Evolutionary conservation across 2,888 invertebrate genomes (phyloP).

Genomic region (Megaustenia siamemsis): DNA sequence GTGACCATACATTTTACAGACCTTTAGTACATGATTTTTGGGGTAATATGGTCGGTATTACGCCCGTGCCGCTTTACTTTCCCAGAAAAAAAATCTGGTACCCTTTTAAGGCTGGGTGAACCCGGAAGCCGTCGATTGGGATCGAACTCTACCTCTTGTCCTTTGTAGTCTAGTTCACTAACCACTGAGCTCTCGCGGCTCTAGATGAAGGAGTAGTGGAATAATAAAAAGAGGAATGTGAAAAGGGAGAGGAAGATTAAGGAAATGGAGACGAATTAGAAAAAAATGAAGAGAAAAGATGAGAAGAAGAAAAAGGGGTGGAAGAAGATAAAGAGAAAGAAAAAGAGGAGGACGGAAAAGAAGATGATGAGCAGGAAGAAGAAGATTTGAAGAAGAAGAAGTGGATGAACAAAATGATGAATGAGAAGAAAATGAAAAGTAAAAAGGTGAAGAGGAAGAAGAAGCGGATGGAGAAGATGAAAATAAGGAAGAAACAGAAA

Average conservation of each 20-base stretch:
- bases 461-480: neutral
- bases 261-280: neutral
- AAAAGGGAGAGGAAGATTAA: too few relatives aligned
- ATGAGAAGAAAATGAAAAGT: neutral
- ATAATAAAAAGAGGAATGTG: neutral
- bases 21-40: too few relatives aligned
- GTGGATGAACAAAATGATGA: neutral
- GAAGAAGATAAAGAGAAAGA: slow-evolving; percentile 2
- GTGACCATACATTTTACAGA: too few relatives aligned
- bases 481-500: slow-evolving; percentile 31
- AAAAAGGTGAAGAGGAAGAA: neutral
- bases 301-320: neutral
- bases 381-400: slow-evolving; percentile 30
- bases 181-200: too few relatives aligned
- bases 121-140: too few relatives aligned
- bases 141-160: too few relatives aligned
- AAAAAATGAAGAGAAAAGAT: neutral
- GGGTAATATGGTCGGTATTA: too few relatives aligned
- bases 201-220: neutral
- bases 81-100: too few relatives aligned
- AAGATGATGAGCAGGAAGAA: slow-evolving; percentile 12
- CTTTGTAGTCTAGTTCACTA: too few relatives aligned
- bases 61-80: too few relatives aligned
- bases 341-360: slow-evolving; percentile 24
- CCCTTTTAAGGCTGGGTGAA: too few relatives aligned